Percentiles rank a stretch among this genome's conserved stretches.
Conservation (phyloP, 2,113 vertebrate species). For the Cranoglanis bouderius region DNA sequence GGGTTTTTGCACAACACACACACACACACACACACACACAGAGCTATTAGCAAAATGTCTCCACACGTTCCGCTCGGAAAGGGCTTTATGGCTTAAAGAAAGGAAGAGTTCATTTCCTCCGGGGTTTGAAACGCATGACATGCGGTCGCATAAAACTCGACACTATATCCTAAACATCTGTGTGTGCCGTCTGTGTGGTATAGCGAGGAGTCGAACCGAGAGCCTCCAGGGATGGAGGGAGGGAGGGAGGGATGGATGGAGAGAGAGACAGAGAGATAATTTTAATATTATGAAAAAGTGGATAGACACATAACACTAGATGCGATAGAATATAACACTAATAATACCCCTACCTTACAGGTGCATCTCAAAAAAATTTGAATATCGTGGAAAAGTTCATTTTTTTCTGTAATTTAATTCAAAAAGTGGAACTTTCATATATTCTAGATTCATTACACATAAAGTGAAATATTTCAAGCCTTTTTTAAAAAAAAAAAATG, state of each 20-base stretch:
- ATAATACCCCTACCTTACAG: neutral
- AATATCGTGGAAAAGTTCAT: no score
- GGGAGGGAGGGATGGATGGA: neutral
- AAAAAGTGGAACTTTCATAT: no score
- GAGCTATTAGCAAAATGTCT: conserved; percentile 38
- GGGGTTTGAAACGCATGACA: conserved; percentile 13
- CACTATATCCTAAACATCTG: conserved; percentile 41
- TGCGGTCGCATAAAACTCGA: conserved; percentile 33
- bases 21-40: conserved; percentile 20
- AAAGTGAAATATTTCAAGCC: no score
- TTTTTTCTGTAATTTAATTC: no score
- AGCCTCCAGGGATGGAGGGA: neutral
- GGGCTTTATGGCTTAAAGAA: conserved; percentile 43
- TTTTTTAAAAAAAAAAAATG: no score
- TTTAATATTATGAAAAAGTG: neutral
- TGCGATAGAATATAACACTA: neutral
- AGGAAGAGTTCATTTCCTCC: conserved; percentile 11
- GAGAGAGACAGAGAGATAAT: neutral
- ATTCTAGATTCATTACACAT: no score
- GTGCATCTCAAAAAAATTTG: no score
- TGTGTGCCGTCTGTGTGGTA: conserved; percentile 31
- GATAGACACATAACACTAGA: neutral
- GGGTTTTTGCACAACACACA: neutral
- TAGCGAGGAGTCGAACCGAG: neutral
- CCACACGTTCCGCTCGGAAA: conserved; percentile 18